Conservation (phyloP, 1,140 invertebrate genomes). For the Delia radicum region DNA sequence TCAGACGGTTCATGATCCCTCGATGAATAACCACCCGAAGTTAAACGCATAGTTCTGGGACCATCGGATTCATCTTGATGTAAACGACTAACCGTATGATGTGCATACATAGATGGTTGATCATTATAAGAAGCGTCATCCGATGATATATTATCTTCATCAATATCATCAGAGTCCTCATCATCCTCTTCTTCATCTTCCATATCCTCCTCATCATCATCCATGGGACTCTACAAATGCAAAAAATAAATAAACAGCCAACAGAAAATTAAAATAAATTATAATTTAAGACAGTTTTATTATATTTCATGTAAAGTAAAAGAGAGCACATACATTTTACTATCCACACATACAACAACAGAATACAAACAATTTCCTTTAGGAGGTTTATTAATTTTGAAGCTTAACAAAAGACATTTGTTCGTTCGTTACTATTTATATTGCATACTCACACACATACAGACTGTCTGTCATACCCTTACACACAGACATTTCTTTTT, state of each 20-base stretch:
- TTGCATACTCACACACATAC: not conserved
- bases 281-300: not conserved
- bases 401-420: not conserved
- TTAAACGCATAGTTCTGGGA: slow-evolving; percentile 41
- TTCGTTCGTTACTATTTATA: not conserved
- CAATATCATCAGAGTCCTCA: slow-evolving; percentile 44
- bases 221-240: not conserved
- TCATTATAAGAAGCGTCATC: slow-evolving; percentile 44
- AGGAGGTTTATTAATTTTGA: not conserved
- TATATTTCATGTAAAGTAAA: not conserved
- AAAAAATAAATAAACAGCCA: not conserved
- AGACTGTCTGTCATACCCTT: not conserved
- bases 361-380: not conserved
- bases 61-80: slow-evolving; percentile 47
- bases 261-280: not conserved
- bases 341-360: not conserved
- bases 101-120: slow-evolving; percentile 43
- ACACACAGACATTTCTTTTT: not conserved
- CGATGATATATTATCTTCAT: slow-evolving; percentile 35
- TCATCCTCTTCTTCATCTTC: slow-evolving; percentile 45
- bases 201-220: slow-evolving; percentile 32
- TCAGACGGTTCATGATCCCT: slow-evolving; percentile 37
- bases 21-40: slow-evolving; percentile 29
- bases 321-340: not conserved
- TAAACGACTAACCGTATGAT: slow-evolving; percentile 42